phyloP scores from a whole-genome alignment of 2,113 vertebrate genomes.

The Cololabis saira region DNA sequence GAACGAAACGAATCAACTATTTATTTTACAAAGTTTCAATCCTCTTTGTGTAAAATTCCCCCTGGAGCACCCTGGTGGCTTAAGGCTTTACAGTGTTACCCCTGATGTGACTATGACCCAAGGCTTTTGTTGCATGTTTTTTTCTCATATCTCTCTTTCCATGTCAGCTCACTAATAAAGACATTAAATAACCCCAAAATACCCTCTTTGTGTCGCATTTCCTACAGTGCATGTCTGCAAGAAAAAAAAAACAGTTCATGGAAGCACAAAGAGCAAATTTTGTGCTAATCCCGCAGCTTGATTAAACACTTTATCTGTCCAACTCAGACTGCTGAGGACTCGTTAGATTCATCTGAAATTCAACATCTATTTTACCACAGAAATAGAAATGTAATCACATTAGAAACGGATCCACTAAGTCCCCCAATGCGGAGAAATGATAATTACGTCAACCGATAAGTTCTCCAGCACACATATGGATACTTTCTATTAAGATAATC shows the following conservation, averaged over 20 bases:
- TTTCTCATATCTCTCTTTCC: constrained; percentile 5
- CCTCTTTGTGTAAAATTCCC: constrained; percentile 13
- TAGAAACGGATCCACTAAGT: constrained; percentile 9
- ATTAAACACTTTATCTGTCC: constrained; percentile 32
- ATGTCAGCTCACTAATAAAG: constrained; percentile 9
- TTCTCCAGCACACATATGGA: not conserved
- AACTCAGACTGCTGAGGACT: constrained; percentile 15
- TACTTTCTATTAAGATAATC: not conserved
- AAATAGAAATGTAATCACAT: constrained; percentile 20
- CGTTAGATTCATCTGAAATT: constrained; percentile 21
- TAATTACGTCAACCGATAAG: constrained; percentile 9
- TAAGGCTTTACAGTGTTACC: constrained; percentile 21
- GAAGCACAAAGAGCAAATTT: constrained; percentile 22
- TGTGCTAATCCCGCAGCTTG: constrained; percentile 7
- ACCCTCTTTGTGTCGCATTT: constrained; percentile 17
- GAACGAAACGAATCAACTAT: constrained; percentile 10
- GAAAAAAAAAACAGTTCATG: constrained; percentile 1
- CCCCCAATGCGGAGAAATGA: constrained; percentile 3
- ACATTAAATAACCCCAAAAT: constrained; percentile 1
- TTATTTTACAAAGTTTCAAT: constrained; percentile 13
- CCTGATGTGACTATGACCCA: not conserved
- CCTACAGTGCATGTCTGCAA: not conserved
- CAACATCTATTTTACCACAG: constrained; percentile 17
- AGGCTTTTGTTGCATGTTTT: constrained; percentile 4
- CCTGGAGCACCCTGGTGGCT: constrained; percentile 7